Evolutionary conservation across 1,140 invertebrate genomes (phyloP), one percentile per base, ranked within the genome.

Genomic region (Lepidotrigona ventralis): DNA sequence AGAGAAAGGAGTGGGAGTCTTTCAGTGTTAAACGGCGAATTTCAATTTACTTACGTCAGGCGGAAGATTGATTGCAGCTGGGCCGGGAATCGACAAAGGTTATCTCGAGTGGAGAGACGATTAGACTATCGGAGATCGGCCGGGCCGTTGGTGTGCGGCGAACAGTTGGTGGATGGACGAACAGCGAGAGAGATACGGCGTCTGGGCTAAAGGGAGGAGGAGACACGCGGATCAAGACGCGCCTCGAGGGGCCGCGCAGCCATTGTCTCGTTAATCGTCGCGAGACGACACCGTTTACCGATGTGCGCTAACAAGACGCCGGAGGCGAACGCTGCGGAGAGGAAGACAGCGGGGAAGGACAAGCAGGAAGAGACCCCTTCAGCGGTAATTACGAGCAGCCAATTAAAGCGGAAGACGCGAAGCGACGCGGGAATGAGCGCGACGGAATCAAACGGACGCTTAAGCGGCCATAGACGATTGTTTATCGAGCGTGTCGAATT

Each of bases 401-500:
- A 88, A 91, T 89, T 91, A 91, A 88, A 91, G 87, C 88, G 56
- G 69, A 64, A 75, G 77, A 80, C 77, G 39, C 39, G 39, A 46
- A 0, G 39, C 6, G 39, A 46, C 39, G 39, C 39, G 75, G 75
- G 79, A 64, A 85, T 66, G 73, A 81, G 79, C 51, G 79, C 72
- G 68, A 72, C 58, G 71, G 56, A 72, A 85, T 83, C 77, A 86
- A 88, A 88, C 78, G 69, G 74, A 53, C 85, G 77, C 63, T 85
- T 87, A 81, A 87, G 17, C 60, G 76, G 73, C 60, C 80, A 53
- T 29, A 33, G 46, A 85, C 58, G 83, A 87, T 85, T 71, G 72
- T 87, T 88, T 80, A 87, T 79, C 70, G 70, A 85, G 53, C 77
- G 69, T 85, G 74, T 79, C 70, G 75, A 86, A 78, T 84, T 56